Evolutionary conservation across 2,797 vertebrate species (phyloP), one percentile per base, ranked within the genome.

Genomic region (Cetoscarus ocellatus): DNA sequence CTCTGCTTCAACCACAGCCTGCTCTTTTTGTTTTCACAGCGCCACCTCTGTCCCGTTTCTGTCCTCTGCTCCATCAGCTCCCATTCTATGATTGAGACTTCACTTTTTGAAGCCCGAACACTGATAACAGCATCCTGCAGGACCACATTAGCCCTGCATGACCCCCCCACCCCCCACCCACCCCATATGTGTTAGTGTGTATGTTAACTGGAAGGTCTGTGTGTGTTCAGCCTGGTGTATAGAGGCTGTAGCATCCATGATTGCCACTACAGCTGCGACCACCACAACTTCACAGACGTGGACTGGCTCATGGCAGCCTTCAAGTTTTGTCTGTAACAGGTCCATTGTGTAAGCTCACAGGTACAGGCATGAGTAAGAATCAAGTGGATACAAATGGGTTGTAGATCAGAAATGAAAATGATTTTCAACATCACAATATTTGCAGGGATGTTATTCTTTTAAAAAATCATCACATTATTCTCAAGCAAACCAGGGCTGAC

Each of bases 121-220:
- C 59, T 86, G 78, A 79, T 86, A 80, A 82, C 81, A 61, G 65
- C 61, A 62, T 83, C 68, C 70, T 79, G 73, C 75, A 77, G 77
- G 82, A 62, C 70, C 34, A n/a, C 82, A 83, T 85, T 79, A 86
- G 73, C 74, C 5, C 67, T 52, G 82, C 84, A 71, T 75, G 75
- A 79, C 65, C 70, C 70, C 44, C 40, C 67, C 36, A 44, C 19
- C 38, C 50, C 38, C 27, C 27, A 27, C 27, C 27, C 27, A 4
- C 2, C 2, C 27, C 66, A 72, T 40, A 35, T 14, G 12, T 69
- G 63, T 51, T 35, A 42, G 54, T 67, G 61, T 50, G 52, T 42
- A 47, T 47, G 52, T 54, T 38, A 12, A 19, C 8, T 45, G 17
- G 2, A 14, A n/a, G 7, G 42, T 27, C 27, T 72, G 53, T 72